Evolutionary conservation across 2,888 invertebrate genomes (phyloP), one percentile per base, ranked within the genome.

Genomic region (Hipparchia semele): DNA sequence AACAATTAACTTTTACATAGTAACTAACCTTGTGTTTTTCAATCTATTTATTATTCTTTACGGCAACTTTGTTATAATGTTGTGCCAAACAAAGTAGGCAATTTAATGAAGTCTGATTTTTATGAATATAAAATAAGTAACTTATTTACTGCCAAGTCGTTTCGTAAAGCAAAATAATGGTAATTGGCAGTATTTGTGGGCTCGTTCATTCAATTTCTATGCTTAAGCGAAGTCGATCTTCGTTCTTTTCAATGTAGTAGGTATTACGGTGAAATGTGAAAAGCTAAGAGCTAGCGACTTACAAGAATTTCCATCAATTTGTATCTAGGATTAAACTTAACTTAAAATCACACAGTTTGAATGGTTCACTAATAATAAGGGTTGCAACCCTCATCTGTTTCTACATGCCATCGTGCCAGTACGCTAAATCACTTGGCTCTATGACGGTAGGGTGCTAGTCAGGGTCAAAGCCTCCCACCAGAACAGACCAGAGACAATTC

Each of bases 61-160:
- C 10, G 7, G 39, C 45, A 64, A 69, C 60, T 68, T 59, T 59
- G 12, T 56, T 45, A 62, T n/a, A 49, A 66, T 59, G n/a, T 51
- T 61, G 61, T 8, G 39, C n/a, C 60, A 61, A 69, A 60, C 69
- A 69, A 69, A 61, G 39, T 69, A 60, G 58, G 58, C 8, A 61
- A 68, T 58, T 23, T 68, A 68, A 68, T 58, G 49, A 68, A 46
- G 68, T 53, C 45, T 64, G 61, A 68, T 72, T 70, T 72, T 74
- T 53, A 68, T 70, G 74, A 74, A 76, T 72, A 76, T 64, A 64
- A 68, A 62, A 62, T 53, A 46, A 60, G 67, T 72, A 66, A 70
- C 59, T 58, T 72, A 74, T 72, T 69, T 72, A 76, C 60, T 65
- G 67, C 70, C 49, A 72, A 76, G 53, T 60, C 71, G 61, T 68